Evolutionary conservation across 2,113 vertebrate genomes (phyloP).

Genomic region (Okapia johnstoni): DNA sequence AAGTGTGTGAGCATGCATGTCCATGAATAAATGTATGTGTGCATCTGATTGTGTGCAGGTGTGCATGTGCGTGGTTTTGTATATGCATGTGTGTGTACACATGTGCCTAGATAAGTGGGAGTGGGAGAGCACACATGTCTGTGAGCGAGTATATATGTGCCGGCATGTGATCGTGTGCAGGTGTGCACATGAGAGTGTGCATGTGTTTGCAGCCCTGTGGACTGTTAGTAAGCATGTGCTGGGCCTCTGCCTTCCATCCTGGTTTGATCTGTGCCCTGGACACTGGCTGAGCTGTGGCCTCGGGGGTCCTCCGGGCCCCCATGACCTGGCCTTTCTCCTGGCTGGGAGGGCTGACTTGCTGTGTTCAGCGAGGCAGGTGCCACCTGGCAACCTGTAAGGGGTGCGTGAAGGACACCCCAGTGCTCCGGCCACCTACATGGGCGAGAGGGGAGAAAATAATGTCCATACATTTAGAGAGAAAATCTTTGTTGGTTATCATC

Average conservation of each 20-base stretch:
- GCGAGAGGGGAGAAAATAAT: background rate
- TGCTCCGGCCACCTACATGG: background rate
- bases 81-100: background rate
- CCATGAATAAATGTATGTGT: background rate
- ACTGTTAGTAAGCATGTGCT: fast-evolving
- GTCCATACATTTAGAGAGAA: background rate
- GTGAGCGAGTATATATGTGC: no score
- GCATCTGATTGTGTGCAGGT: background rate
- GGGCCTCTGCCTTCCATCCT: background rate
- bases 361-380: background rate
- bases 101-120: background rate
- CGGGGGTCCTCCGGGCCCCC: background rate
- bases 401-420: background rate
- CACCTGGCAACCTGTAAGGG: background rate
- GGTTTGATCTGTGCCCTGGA: background rate
- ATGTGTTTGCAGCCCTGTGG: background rate
- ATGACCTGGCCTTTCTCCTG: background rate
- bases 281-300: background rate
- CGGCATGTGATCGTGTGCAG: background rate
- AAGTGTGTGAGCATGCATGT: background rate
- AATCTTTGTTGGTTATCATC: background rate
- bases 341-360: background rate
- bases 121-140: background rate
- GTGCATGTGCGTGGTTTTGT: fast-evolving
- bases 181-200: fast-evolving